Percentiles rank a stretch among this genome's conserved stretches.
These are phyloP conservation scores for Brachionus asplanchnoidis DNA, from an alignment of 1,140 invertebrate species.

Conservation along the genomic window DNA sequence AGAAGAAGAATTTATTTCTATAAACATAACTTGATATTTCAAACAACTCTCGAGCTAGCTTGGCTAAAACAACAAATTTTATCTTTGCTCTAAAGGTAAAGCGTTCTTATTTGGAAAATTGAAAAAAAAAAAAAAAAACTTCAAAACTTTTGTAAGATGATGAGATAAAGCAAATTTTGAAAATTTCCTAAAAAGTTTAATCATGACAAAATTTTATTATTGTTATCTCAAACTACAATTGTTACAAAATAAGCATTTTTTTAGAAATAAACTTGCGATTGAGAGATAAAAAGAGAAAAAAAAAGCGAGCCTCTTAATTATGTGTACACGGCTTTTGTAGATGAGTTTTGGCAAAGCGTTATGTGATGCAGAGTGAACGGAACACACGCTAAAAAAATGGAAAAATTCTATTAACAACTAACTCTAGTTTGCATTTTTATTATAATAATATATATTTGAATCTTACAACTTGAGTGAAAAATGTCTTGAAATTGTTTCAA, in stretches of 20 bases:
- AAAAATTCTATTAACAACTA: neutral
- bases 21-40: conserved; percentile 22
- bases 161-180: neutral
- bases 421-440: neutral
- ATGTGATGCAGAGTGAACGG: neutral
- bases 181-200: neutral
- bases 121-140: neutral
- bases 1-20: neutral
- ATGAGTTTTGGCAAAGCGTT: neutral
- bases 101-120: neutral
- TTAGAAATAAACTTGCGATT: neutral
- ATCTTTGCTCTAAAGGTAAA: conserved; percentile 13
- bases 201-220: conserved; percentile 12
- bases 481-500: neutral
- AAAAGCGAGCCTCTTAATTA: neutral
- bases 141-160: neutral
- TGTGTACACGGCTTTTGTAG: neutral
- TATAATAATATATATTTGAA: neutral
- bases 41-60: neutral
- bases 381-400: neutral
- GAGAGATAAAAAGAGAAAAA: neutral
- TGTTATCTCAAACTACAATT: neutral
- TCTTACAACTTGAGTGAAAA: neutral
- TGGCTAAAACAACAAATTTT: neutral
- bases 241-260: neutral